Percentiles rank a stretch among this genome's conserved stretches.
phyloP scores from a whole-genome alignment of 2,113 vertebrate genomes.

The Hemibagrus wyckioides region DNA sequence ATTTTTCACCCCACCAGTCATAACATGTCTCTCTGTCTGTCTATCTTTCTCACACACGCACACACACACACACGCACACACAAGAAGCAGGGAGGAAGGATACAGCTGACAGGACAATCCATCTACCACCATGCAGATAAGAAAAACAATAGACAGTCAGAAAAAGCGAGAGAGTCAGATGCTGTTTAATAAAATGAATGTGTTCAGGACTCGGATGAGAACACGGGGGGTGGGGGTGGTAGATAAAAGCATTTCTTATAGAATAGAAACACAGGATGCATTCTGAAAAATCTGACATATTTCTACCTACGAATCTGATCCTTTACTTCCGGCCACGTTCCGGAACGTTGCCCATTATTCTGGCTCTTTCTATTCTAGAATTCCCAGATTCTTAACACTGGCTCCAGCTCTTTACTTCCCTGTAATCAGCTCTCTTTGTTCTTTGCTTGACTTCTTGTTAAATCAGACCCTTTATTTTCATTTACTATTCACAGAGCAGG shows the following conservation, averaged over 20 bases:
- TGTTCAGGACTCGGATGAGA: background rate
- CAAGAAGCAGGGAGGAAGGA: conserved; percentile 11
- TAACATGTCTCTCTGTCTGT: background rate
- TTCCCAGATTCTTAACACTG: background rate
- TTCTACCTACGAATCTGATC: background rate
- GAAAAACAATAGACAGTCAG: background rate
- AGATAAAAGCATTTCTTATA: background rate
- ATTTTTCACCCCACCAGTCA: background rate
- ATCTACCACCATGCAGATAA: conserved; percentile 11
- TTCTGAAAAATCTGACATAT: background rate
- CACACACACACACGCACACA: conserved; percentile 23
- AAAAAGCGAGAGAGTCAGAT: background rate
- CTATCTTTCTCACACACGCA: conserved; percentile 29
- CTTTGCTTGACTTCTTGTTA: background rate
- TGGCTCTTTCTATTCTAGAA: background rate
- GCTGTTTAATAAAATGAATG: background rate
- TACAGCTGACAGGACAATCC: conserved; percentile 6
- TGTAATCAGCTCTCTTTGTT: background rate
- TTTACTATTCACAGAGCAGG: background rate
- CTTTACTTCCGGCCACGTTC: background rate
- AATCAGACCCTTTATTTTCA: background rate
- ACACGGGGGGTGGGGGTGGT: background rate
- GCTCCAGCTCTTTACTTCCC: background rate
- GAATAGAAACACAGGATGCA: background rate
- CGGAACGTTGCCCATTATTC: background rate